Percentiles rank a stretch among this genome's conserved stretches.
Conservation (phyloP, 2,888 invertebrate genomes). For the Harpagoxenus sublaevis region DNA sequence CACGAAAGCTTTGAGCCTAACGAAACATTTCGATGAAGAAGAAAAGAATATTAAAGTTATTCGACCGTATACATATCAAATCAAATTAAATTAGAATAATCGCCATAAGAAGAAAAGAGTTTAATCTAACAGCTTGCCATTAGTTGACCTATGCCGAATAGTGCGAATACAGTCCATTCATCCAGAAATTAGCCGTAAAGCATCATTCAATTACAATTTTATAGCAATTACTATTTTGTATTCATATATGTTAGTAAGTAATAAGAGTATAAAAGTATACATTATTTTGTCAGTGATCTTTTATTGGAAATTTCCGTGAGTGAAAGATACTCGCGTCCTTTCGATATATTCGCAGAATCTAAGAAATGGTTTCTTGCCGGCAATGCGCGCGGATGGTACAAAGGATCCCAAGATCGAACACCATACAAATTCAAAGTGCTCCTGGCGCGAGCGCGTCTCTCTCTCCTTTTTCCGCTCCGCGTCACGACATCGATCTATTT, state of each 20-base stretch:
- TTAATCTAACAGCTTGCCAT: conserved; percentile 57
- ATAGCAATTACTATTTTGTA: neutral
- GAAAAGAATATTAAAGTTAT: neutral
- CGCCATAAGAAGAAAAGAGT: conserved; percentile 35
- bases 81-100: too few species aligned
- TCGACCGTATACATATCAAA: too few species aligned
- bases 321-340: neutral
- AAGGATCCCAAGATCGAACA: conserved; percentile 47
- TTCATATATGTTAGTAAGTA: neutral
- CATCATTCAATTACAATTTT: neutral
- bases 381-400: conserved; percentile 37
- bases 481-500: conserved; percentile 74
- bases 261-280: neutral
- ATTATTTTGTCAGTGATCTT: conserved; percentile 4
- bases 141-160: conserved; percentile 45
- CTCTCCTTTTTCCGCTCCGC: conserved; percentile 47
- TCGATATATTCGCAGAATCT: conserved; percentile 24
- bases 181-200: neutral
- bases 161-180: conserved; percentile 45
- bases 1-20: conserved; percentile 29
- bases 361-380: conserved; percentile 36
- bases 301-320: neutral
- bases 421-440: conserved; percentile 48
- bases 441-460: conserved; percentile 35
- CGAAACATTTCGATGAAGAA: conserved; percentile 47